Evolutionary conservation across 2,797 vertebrate species (phyloP), one percentile per base, ranked within the genome.

Genomic region (Eleutherodactylus coqui): DNA sequence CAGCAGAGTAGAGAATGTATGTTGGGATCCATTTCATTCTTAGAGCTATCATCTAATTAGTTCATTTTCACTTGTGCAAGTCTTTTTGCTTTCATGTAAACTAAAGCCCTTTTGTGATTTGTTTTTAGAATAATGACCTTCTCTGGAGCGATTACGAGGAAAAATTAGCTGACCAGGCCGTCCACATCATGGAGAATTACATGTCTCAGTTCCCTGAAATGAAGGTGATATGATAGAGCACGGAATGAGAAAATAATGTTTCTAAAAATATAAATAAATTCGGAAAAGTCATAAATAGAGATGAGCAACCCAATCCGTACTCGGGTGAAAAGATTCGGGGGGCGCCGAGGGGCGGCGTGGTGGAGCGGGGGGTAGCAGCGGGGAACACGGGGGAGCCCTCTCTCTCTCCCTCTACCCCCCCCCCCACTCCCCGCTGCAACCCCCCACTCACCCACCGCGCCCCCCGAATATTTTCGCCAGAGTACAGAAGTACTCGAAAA

Each of bases 111-210:
- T 81, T 27, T 41, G 16, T 16, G 70, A 45, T 73, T 73, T 73
- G 24, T 45, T 55, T 62, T 78, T 90, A 99, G 97, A 97, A 96
- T 86, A 97, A 98, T 43, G 96, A 98, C 80, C 96, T 98, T 49
- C 93, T 98, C 84, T 99, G 98, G 98, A 97, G 96, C 17, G 97
- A 99, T 93, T 97, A 94, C 32, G 98, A 98, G 91, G 95, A 95
- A 11, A 99, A 99, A 91, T 53, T 99, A 85, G 89, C 92, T 0
- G 97, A 98, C 91, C 98, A 99, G 91, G 96, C 94, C 0, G 34
- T 98, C 72, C 93, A 93, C 83, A 95, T 96, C 87, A 96, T 98
- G 96, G 97, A 99, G 92, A 96, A 96, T 82, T 99, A 98, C 79
- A 93, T 97, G 89, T 92, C 94, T 85, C 97, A 99, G 88, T 99